A percentile compares a stretch with the other conserved stretches of the same genome.
phyloP scores from a whole-genome alignment of 2,113 vertebrate species.

The Dissostichus mawsoni region DNA sequence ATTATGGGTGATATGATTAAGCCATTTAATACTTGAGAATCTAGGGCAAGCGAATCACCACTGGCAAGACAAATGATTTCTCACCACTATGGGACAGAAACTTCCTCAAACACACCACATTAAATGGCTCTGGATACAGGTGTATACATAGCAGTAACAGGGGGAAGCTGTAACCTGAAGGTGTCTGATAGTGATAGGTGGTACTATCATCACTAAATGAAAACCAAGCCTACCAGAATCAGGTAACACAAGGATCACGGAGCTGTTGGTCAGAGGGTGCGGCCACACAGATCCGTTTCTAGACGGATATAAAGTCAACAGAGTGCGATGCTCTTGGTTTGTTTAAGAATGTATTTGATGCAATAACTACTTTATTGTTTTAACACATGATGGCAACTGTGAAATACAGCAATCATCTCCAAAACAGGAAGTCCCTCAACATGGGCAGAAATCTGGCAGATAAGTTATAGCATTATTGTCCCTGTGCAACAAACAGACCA shows the following conservation, averaged over 20 bases:
- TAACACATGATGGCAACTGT: neutral
- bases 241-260: neutral
- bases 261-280: neutral
- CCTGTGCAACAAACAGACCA: neutral
- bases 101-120: constrained; percentile 33
- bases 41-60: constrained; percentile 54
- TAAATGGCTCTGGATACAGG: constrained; percentile 7
- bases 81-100: constrained; percentile 42
- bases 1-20: constrained; percentile 65
- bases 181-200: neutral
- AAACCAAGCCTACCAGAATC: constrained; percentile 5
- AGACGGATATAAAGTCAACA: constrained; percentile 12
- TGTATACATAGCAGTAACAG: constrained; percentile 9
- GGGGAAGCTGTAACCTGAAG: neutral
- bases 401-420: neutral
- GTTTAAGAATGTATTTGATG: neutral
- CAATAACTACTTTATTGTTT: neutral
- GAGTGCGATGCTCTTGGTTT: neutral
- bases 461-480: neutral
- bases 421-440: neutral
- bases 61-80: constrained; percentile 60
- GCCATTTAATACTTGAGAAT: constrained; percentile 62
- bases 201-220: constrained; percentile 7
- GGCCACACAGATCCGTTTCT: neutral
- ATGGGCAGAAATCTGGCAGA: neutral